These are phyloP conservation scores for Actinia equina DNA, from an alignment of 64 coral and sea anemone genomes.

Conservation along the genomic window DNA sequence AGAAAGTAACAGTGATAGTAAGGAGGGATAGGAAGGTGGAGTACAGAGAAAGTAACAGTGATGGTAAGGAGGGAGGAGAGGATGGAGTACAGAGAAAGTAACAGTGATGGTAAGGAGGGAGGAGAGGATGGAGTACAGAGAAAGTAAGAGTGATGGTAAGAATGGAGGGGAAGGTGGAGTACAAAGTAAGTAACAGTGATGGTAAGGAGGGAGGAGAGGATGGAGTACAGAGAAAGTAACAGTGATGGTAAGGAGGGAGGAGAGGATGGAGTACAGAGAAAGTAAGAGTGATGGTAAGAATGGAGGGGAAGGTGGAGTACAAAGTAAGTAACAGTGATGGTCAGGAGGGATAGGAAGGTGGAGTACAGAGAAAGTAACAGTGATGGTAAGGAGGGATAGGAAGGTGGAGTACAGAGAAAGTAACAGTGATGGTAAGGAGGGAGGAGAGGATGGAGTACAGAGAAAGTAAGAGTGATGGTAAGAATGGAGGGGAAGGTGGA, in stretches of 20 bases:
- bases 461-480: neutral
- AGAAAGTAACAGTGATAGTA: neutral
- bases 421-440: conserved; percentile 45
- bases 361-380: too few relatives aligned
- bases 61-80: neutral
- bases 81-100: neutral
- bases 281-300: too few relatives aligned
- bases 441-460: neutral
- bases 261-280: neutral
- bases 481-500: too few relatives aligned
- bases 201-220: neutral
- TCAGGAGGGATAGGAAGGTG: too few relatives aligned
- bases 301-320: too few relatives aligned
- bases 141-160: neutral
- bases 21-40: neutral
- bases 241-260: conserved; percentile 34
- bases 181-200: neutral
- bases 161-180: neutral
- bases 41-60: neutral
- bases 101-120: too few relatives aligned
- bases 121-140: neutral
- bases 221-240: neutral
- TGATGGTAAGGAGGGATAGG: neutral
- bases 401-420: neutral
- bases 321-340: too few relatives aligned